phyloP scores from a whole-genome alignment of 2,888 invertebrate genomes.

The Chloroclystis v-ata region DNA sequence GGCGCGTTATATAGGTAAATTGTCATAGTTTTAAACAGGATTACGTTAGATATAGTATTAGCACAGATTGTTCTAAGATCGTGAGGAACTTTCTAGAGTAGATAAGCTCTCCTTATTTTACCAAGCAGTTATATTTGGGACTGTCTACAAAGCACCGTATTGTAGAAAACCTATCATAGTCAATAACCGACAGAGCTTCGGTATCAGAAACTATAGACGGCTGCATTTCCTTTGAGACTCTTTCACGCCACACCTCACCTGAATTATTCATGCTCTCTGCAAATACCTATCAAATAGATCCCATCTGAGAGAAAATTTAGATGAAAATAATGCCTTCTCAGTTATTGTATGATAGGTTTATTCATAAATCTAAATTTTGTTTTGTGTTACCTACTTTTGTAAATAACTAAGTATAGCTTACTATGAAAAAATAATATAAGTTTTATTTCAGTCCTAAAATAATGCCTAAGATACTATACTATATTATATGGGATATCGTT shows the following conservation, averaged over 20 bases:
- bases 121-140: background rate
- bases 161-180: background rate
- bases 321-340: slow-evolving; percentile 39
- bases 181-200: slow-evolving; percentile 39
- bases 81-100: too few relatives aligned
- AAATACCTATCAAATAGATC: slow-evolving; percentile 61
- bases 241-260: slow-evolving; percentile 57
- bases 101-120: too few relatives aligned
- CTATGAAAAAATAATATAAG: too few relatives aligned
- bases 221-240: slow-evolving; percentile 67
- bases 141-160: background rate
- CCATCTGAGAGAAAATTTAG: slow-evolving; percentile 31
- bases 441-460: too few relatives aligned
- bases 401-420: too few relatives aligned
- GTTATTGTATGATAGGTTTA: slow-evolving; percentile 6
- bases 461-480: too few relatives aligned
- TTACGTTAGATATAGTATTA: too few relatives aligned
- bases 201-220: slow-evolving; percentile 62
- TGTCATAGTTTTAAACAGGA: too few relatives aligned
- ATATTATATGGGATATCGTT: too few relatives aligned
- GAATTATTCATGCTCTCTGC: slow-evolving; percentile 67
- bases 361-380: slow-evolving; percentile 1
- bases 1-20: too few relatives aligned
- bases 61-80: too few relatives aligned
- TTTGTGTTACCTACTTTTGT: too few relatives aligned